Evolutionary conservation across 2,888 invertebrate genomes (phyloP).

Genomic region (Nomada goodeniana): DNA sequence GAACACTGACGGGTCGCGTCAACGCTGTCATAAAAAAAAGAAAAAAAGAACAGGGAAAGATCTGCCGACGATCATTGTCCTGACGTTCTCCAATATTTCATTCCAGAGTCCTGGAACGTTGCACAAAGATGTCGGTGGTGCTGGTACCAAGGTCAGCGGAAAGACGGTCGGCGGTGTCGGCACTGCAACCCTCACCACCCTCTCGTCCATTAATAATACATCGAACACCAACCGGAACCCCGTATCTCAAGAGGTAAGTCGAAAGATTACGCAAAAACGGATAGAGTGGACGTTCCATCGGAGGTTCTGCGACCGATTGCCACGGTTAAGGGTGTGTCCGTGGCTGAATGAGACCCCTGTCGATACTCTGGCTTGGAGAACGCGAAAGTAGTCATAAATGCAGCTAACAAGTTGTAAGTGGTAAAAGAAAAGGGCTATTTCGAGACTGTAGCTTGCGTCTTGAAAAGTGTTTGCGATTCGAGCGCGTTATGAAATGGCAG

Average conservation of each 20-base stretch:
- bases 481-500: too few relatives aligned
- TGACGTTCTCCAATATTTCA: conserved; percentile 51
- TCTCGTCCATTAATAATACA: conserved; percentile 82
- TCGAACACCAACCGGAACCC: conserved; percentile 80
- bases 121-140: conserved; percentile 83
- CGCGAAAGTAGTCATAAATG: neutral
- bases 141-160: conserved; percentile 82
- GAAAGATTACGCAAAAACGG: conserved; percentile 10
- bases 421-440: neutral
- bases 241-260: conserved; percentile 81
- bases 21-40: conserved; percentile 27
- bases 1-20: conserved; percentile 11
- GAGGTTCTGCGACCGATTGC: conserved; percentile 3
- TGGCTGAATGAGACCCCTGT: conserved; percentile 38
- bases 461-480: neutral
- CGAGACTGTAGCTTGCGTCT: neutral
- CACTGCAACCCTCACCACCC: conserved; percentile 82
- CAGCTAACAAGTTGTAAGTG: neutral
- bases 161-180: conserved; percentile 82
- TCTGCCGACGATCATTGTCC: conserved; percentile 11
- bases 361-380: conserved; percentile 9
- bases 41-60: too few relatives aligned
- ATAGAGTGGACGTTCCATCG: neutral
- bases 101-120: conserved; percentile 84
- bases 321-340: conserved; percentile 46